Base-by-base conservation (phyloP, 1,140 invertebrate genomes). In the Periplaneta americana region DNA sequence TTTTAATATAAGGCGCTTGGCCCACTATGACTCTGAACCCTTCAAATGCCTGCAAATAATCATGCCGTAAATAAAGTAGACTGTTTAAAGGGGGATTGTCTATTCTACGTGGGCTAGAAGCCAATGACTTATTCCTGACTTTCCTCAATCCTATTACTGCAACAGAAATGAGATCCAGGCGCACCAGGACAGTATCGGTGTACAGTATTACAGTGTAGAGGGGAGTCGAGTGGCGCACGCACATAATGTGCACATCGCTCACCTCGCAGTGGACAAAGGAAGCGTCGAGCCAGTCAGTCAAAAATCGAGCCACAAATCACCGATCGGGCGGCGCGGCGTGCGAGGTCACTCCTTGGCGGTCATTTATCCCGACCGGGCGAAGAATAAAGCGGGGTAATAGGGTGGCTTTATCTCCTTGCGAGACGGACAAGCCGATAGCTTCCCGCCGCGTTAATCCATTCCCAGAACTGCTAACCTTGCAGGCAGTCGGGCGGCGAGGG, bases 321-420 rank as follows among this genome's bases (percentile, higher is more conserved):
- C 76, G 15, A 28, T n/a, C 35, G 76, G 13, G 4, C 34, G 33
- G 34, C 34, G 34, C 22, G 39, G 39, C 11, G 39, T 11, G 22
- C 18, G 32, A 33, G 34, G 75, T 34, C 32, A 34, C 31, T 34
- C 15, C 75, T 34, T 34, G 34, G 33, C 32, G 37, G 74, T 83
- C 79, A 83, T 80, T 81, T 81, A 81, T 81, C 79, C 75, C 82
- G 82, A 15, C 74, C 48, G 13, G 34, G 34, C 79, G 32, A 57
- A 34, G 76, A 83, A 81, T 80, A 79, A 82, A 79, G 35, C 82
- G 35, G 75, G 82, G 39, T 82, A 82, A 82, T 83, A 83, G 82
- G 75, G 76, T 28, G 80, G 80, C 82, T 83, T 83, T 83, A 83
- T 83, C 82, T 83, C 36, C 76, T 10, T 36, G 76, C 35, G 17